These are phyloP conservation scores for Semnornis frantzii DNA, from an alignment of 2,113 vertebrate genomes.

Conservation along the genomic window DNA sequence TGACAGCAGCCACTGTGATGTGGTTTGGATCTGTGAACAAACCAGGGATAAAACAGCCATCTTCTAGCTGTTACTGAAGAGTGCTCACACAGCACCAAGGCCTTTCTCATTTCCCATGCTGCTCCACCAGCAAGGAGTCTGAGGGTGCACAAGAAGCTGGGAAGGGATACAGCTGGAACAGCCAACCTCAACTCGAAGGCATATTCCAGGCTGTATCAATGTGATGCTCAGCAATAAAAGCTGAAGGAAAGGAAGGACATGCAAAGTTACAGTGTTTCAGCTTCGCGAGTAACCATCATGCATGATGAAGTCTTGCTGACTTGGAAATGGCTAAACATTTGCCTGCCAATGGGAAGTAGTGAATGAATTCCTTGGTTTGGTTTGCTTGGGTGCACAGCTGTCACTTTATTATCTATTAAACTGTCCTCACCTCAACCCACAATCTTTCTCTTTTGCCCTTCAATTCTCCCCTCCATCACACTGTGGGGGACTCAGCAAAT, in stretches of 20 bases:
- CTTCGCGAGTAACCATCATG: neutral
- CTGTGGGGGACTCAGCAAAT: neutral
- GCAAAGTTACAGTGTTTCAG: neutral
- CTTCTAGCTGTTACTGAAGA: neutral
- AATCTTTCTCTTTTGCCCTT: neutral
- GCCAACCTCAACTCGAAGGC: neutral
- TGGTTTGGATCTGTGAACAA: neutral
- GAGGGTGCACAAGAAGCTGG: neutral
- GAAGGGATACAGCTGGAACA: neutral
- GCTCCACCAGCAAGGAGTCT: fast-evolving
- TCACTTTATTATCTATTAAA: neutral
- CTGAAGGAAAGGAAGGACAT: neutral
- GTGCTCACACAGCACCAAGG: neutral
- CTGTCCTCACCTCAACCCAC: neutral
- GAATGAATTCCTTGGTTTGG: neutral
- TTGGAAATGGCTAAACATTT: neutral
- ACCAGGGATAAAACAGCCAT: neutral
- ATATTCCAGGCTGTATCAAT: neutral
- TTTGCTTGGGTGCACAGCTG: neutral
- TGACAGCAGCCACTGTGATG: neutral
- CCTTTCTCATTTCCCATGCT: neutral
- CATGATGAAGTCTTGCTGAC: neutral
- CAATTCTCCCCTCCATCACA: neutral
- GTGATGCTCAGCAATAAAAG: neutral
- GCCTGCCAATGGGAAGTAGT: neutral